Evolutionary conservation across 2,113 vertebrate species (phyloP), one percentile per base, ranked within the genome.

Genomic region (Albula glossodonta): DNA sequence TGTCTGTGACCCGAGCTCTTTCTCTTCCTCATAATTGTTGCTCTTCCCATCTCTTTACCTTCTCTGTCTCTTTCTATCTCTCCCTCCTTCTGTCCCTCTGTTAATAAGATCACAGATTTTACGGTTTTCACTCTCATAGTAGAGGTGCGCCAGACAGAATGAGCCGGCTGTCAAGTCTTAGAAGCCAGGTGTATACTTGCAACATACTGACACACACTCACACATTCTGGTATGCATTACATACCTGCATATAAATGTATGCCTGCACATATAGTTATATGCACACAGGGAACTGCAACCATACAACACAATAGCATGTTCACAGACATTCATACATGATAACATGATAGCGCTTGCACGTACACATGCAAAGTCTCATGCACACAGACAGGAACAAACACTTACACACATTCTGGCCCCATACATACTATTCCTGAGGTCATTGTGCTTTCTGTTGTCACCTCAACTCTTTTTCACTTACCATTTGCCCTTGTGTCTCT

Each of bases 101-200:
- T 83, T 90, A 93, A 94, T 94, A 94, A 95, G 89, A 92, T 93
- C 91, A 92, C 90, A 89, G 90, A 94, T 94, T 94, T 94, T 93
- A 94, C 85, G 90, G 90, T 91, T 92, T 91, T 92, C 91, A 91
- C 89, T 91, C 91, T 90, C 90, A 93, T 92, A 93, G 93, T 89
- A 93, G 91, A 85, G 70, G 90, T 90, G 87, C 89, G 88, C 87
- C 90, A 93, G 92, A 93, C 93, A 91, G 87, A 66, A 84, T 80
- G 79, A 88, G 89, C 85, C 79, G 52, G 86, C 88, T 13, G 93
- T 91, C 92, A 92, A 92, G 90, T 90, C 91, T 87, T 85, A 48
- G 12, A 74, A 78, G n/a, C 2, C 57, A 31, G n/a, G 25, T 4
- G 8, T 52, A 80, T 66, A 5, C 49, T 41, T 41, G 31, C 31